phyloP scores from a whole-genome alignment of 2,888 invertebrate species.

The Melinaea marsaeus region DNA sequence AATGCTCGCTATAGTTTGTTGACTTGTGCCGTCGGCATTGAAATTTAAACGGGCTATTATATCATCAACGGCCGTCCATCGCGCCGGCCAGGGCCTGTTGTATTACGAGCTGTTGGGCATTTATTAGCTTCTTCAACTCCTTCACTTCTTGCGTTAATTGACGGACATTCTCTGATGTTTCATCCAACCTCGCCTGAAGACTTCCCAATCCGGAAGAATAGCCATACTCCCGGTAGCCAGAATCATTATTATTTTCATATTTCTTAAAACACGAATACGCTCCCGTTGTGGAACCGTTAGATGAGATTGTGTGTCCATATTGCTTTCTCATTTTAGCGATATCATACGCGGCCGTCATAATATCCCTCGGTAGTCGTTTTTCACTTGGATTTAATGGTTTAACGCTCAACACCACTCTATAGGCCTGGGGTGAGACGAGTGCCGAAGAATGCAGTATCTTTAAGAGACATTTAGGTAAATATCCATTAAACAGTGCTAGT shows the following conservation, averaged over 20 bases:
- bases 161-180: slow-evolving; percentile 82
- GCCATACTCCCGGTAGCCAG: slow-evolving; percentile 73
- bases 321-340: slow-evolving; percentile 87
- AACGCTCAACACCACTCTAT: slow-evolving; percentile 88
- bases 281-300: slow-evolving; percentile 80
- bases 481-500: slow-evolving; percentile 87
- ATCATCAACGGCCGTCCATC: slow-evolving; percentile 68
- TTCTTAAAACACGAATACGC: slow-evolving; percentile 81
- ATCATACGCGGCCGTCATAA: slow-evolving; percentile 88
- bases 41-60: slow-evolving; percentile 71
- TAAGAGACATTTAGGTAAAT: slow-evolving; percentile 84
- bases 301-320: slow-evolving; percentile 82
- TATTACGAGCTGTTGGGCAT: slow-evolving; percentile 71
- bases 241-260: slow-evolving; percentile 80
- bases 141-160: slow-evolving; percentile 82
- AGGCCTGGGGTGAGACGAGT: slow-evolving; percentile 87
- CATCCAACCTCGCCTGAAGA: slow-evolving; percentile 81
- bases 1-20: slow-evolving; percentile 66
- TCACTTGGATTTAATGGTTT: slow-evolving; percentile 91
- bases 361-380: slow-evolving; percentile 86
- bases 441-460: slow-evolving; percentile 88
- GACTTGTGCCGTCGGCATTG: slow-evolving; percentile 74
- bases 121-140: slow-evolving; percentile 80
- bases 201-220: slow-evolving; percentile 77
- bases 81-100: slow-evolving; percentile 69